A percentile compares a stretch with the other conserved stretches of the same genome.
phyloP scores from a whole-genome alignment of 2,797 vertebrate species.

The Lithobates sylvaticus region DNA sequence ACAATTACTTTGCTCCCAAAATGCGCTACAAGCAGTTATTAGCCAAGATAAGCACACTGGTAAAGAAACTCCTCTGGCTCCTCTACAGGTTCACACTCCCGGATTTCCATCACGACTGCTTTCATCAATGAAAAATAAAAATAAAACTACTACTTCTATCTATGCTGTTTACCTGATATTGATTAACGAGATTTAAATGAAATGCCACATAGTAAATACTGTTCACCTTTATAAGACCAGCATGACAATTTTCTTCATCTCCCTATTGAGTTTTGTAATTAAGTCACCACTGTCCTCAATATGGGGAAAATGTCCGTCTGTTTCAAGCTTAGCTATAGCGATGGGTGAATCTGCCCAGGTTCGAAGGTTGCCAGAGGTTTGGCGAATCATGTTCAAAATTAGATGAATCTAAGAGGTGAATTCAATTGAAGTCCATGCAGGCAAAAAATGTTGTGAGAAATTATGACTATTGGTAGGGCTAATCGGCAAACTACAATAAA shows the following conservation, averaged over 20 bases:
- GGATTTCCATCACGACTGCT: not conserved
- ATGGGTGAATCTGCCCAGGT: too few species aligned
- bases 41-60: not conserved
- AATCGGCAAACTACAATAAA: too few species aligned
- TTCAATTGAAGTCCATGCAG: too few species aligned
- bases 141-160: not conserved
- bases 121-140: not conserved
- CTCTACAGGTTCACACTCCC: constrained; percentile 9
- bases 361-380: too few species aligned
- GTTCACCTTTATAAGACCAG: constrained; percentile 1
- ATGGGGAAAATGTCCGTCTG: not conserved
- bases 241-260: not conserved
- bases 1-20: constrained; percentile 37
- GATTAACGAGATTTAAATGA: not conserved
- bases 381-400: too few species aligned
- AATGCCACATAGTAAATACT: not conserved
- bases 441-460: too few species aligned
- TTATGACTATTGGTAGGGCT: too few species aligned
- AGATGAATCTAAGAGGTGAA: too few species aligned
- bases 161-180: not conserved
- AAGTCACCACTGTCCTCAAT: constrained; percentile 3
- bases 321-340: not conserved
- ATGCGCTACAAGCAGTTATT: constrained; percentile 35
- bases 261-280: constrained; percentile 3
- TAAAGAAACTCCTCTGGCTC: not conserved